These are phyloP conservation scores for Crocidura indochinensis DNA, from an alignment of 2,797 vertebrate species.

Conservation along the genomic window DNA sequence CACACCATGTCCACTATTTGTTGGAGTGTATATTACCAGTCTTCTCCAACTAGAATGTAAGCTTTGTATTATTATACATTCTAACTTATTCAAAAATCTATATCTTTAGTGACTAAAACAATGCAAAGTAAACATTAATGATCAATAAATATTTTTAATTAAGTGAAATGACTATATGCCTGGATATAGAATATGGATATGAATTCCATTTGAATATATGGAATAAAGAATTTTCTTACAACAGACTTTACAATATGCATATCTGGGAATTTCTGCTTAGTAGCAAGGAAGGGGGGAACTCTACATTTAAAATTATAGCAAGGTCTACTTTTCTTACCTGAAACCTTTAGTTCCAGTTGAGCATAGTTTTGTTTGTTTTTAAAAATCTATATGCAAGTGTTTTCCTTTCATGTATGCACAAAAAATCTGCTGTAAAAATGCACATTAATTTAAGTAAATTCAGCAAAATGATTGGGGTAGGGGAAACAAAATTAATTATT, in stretches of 20 bases:
- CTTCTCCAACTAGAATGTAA: not conserved
- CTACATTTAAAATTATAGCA: constrained; percentile 65
- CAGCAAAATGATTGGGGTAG: constrained; percentile 64
- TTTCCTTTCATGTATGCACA: constrained; percentile 56
- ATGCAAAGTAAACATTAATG: not conserved
- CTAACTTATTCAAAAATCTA: constrained; percentile 12
- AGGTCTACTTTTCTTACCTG: constrained; percentile 16
- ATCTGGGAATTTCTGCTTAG: not conserved
- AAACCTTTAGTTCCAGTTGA: constrained; percentile 45
- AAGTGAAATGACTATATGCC: not conserved
- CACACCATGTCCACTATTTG: not conserved
- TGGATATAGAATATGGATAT: not conserved
- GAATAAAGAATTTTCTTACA: constrained; percentile 32
- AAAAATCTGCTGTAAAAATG: constrained; percentile 61
- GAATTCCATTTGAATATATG: not conserved
- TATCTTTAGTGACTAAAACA: constrained; percentile 1
- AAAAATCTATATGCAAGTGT: constrained; percentile 42
- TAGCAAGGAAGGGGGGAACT: not conserved
- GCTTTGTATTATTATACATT: not conserved
- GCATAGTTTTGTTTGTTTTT: constrained; percentile 49
- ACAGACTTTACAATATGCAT: constrained; percentile 21
- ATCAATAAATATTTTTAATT: not conserved
- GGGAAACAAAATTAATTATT: constrained; percentile 81
- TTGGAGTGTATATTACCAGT: not conserved
- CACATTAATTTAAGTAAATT: constrained; percentile 65